Percentiles rank a stretch among this genome's conserved stretches.
These are phyloP conservation scores for Xanthorhoe spadicearia DNA, from an alignment of 2,888 invertebrate species.

Conservation along the genomic window DNA sequence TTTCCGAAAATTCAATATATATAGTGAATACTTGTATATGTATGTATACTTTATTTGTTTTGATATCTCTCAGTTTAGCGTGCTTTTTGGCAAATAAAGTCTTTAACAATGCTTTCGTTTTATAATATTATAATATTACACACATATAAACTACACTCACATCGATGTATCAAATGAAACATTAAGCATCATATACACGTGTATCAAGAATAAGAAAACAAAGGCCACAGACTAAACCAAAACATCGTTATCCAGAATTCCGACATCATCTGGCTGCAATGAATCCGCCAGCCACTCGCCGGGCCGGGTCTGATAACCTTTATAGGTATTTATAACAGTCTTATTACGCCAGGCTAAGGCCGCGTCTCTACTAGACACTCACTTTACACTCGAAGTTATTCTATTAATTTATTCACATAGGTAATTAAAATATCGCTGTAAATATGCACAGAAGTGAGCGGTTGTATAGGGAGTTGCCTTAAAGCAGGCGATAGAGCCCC, in stretches of 20 bases:
- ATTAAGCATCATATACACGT: neutral
- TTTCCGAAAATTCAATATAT: too few relatives aligned
- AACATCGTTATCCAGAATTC: conserved; percentile 1
- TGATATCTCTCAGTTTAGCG: too few relatives aligned
- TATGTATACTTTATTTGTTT: too few relatives aligned
- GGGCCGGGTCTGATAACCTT: conserved; percentile 49
- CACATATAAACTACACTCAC: neutral
- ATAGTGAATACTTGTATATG: too few relatives aligned
- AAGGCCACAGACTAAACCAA: conserved; percentile 2
- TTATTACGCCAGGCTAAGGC: conserved; percentile 53
- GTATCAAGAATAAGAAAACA: neutral
- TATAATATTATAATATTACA: too few relatives aligned
- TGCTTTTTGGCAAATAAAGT: too few relatives aligned
- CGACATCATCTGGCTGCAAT: conserved; percentile 27
- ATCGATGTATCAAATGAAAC: neutral
- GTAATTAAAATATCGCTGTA: too few relatives aligned
- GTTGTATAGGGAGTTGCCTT: too few relatives aligned
- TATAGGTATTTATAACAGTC: conserved; percentile 56
- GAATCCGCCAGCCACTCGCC: conserved; percentile 38
- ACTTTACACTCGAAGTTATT: conserved; percentile 12
- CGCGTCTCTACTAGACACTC: neutral
- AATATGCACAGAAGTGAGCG: too few relatives aligned
- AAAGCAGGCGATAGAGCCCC: too few relatives aligned
- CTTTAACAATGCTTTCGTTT: too few relatives aligned
- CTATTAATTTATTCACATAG: too few relatives aligned